Evolutionary conservation across 2,888 invertebrate genomes (phyloP), one percentile per base, ranked within the genome.

Genomic region (Eudasyphora cyanicolor): DNA sequence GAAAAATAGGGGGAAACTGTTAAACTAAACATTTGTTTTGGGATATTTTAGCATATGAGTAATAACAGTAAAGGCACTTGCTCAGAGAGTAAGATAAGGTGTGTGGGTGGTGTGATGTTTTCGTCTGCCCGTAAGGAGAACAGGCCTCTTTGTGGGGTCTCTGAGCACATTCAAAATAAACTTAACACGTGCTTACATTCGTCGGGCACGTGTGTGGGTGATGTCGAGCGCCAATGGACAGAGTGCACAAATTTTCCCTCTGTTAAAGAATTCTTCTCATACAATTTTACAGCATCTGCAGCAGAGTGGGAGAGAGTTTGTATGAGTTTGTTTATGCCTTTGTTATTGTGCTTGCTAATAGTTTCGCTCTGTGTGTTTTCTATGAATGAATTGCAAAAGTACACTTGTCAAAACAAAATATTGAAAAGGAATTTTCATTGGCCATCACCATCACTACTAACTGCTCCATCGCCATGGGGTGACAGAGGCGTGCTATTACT

Each of bases 21-120:
- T 42, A 74, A 62, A 17, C 71, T n/a, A 10, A 1, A n/a, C n/a
- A 38, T 75, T 84, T 81, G 78, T 81, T 83, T 84, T 81, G 78
- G 77, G 75, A 76, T 76, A 71, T 78, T 80, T 75, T 29, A 29
- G 7, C n/a, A 21, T n/a, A 67, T 27, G 27, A n/a, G 17, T 8
- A 57, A 49, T n/a, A 70, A 60, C 8, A 35, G 19, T 29, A 76
- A 12, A 21, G 17, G 10, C 62, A 10, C 38, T 12, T 14, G 10
- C 32, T 32, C 32, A 27, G 27, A 54, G 27, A 12, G 14, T 57
- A 24, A n/a, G 19, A 19, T 17, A 35, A 32, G 19, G 64, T 35
- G 35, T 17, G 32, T 64, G 64, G 2, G 1, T 3, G 62, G 62
- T 17, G 62, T 62, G 21, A 6, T 12, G 21, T 32, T 17, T 38